Conservation (phyloP, 2,113 vertebrate species). For the Ia io region DNA sequence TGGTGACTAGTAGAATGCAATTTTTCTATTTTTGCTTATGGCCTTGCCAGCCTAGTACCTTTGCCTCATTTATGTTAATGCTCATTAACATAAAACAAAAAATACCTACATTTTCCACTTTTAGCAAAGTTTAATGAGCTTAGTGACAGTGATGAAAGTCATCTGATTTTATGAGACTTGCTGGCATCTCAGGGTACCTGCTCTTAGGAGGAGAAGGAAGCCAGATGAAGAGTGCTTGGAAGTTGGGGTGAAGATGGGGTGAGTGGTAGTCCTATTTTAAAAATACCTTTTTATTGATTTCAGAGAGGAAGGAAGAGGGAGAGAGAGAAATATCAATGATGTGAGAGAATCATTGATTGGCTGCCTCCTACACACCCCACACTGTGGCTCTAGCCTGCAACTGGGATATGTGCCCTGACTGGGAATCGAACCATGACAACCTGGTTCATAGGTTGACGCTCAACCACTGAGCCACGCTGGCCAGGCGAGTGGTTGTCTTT, state of each 20-base stretch:
- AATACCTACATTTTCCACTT: background rate
- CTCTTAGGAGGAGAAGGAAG: background rate
- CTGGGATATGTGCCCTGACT: no score
- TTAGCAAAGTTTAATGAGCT: background rate
- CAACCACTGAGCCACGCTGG: no score
- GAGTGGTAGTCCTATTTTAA: background rate
- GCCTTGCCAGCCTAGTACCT: background rate
- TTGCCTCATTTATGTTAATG: background rate
- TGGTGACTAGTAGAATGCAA: background rate
- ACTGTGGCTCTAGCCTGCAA: no score
- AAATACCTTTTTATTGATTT: no score
- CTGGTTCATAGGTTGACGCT: no score
- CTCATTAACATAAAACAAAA: background rate
- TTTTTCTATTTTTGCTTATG: background rate
- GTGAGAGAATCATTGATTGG: no score
- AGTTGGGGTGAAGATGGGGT: background rate
- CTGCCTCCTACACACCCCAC: no score
- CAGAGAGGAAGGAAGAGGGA: no score
- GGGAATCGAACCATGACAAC: no score
- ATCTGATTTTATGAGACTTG: background rate
- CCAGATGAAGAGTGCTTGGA: background rate
- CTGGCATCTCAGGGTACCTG: background rate
- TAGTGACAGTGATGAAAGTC: background rate
- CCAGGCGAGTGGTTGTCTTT: background rate
- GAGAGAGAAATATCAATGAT: no score